A percentile compares a stretch with the other conserved stretches of the same genome.
Evolutionary conservation across 1,140 invertebrate species (phyloP).

Genomic region (Zeugodacus cucurbitae): DNA sequence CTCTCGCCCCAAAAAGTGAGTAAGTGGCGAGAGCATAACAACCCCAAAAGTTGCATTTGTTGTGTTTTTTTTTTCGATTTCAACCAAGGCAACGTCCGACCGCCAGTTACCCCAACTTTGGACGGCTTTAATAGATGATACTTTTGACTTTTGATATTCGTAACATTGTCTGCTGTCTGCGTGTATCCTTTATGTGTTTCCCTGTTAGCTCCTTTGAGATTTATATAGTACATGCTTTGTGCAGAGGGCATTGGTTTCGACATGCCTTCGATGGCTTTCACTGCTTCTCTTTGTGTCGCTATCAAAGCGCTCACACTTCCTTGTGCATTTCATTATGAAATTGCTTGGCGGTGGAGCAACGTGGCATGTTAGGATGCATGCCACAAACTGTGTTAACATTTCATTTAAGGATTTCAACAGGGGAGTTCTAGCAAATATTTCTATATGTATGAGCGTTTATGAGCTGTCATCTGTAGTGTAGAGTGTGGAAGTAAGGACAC

Average conservation of each 20-base stretch:
- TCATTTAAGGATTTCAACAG: neutral
- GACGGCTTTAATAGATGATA: neutral
- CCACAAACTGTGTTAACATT: neutral
- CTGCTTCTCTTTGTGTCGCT: neutral
- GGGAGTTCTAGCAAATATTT: neutral
- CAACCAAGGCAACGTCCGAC: neutral
- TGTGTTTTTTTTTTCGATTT: neutral
- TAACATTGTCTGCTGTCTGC: neutral
- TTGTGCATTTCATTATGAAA: neutral
- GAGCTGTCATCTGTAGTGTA: neutral
- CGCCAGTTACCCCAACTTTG: neutral
- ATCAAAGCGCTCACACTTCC: neutral
- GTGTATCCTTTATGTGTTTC: neutral
- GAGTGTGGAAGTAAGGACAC: neutral
- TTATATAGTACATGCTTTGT: neutral
- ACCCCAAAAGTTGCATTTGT: neutral
- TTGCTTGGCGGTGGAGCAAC: neutral
- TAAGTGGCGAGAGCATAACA: neutral
- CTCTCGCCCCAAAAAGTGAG: too few species aligned
- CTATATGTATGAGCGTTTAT: neutral
- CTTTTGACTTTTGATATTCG: conserved; percentile 1
- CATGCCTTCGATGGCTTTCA: neutral
- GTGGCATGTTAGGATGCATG: neutral
- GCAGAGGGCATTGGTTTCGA: neutral
- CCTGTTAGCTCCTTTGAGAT: neutral